Evolutionary conservation across 2,888 invertebrate genomes (phyloP), one percentile per base, ranked within the genome.

Genomic region (Galeopsomyia nigrocyanea): DNA sequence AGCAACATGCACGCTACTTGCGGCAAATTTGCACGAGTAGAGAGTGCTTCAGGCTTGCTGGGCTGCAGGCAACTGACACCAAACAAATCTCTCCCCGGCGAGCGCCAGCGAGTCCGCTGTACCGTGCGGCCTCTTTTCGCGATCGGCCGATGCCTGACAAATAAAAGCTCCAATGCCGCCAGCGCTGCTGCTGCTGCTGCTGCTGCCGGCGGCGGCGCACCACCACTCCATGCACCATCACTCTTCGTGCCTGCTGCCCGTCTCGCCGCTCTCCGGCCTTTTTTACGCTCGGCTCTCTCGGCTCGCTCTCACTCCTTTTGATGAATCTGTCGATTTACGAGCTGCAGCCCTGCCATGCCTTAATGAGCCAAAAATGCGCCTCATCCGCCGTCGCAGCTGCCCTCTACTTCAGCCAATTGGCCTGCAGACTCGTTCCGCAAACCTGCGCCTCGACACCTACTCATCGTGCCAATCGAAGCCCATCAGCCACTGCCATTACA

Each of bases 1-100:
- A 79, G 77, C 3, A 13, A 31, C 17, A 21, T 47, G 17, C 19
- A 39, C 55, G 9, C 39, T 39, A 39, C 39, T 39, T 10, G 26
- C 26, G 7, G 39, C 39, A 39, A 1, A 39, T 10, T 39, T 39
- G 39, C 39, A 10, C 39, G 39, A 1, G 10, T 7, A 10, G 39
- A 39, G 39, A 5, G 21, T 39, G 17, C 31, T 16, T 72, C 73
- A 77, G 77, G 77, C 78, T 76, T 73, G 61, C 67, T 75, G 64
- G 75, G 77, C 77, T 71, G 73, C 78, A 73, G 84, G 85, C 85
- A 84, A 84, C 80, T 85, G 85, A 85, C 85, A 83, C 81, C 82
- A 80, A 84, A 84, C 84, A 84, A 85, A 85, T 84, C 80, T 82
- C 31, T 51, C 51, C 19, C 55, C 26, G 26, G 47, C 60, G 51